Base-by-base conservation (phyloP, 2,888 invertebrate genomes). In the Apodemia hepburni region DNA sequence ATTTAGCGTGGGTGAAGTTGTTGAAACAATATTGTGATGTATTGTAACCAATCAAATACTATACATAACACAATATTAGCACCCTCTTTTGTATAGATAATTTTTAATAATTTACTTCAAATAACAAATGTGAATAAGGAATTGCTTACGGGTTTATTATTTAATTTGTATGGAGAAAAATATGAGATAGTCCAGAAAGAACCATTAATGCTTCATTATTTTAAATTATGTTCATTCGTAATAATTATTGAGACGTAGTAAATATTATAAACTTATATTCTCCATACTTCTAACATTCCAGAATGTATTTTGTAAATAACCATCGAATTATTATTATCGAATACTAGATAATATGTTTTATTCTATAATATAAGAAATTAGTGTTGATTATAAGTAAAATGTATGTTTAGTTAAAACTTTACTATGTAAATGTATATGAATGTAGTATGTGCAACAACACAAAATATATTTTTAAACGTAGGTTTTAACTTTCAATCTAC, bases 241-340 rank as follows among this genome's bases (percentile, higher is more conserved):
- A 42, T 5, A 42, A 42, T 15, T 42, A 42, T 42, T 42, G 15
- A 15, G 42, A 15, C 42, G 4, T 42, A 15, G 0, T 15, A 8
- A 42, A 5, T 42, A 42, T 42, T 42, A 15, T 15, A 15, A 42
- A 54, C 15, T 12, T 27, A 54, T 22, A 27, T 54, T 27, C 27
- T 81, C 83, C 85, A 79, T 85, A 86, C 85, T 82, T 75, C 67
- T 66, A 2, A 83, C 88, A 85, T 87, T 88, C 85, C 85, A 70
- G 70, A 61, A 70, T 68, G 67, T 76, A 73, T 71, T 65, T 81
- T 87, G 73, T 74, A 74, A 71, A 74, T 85, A 87, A 65, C 75
- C 73, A 79, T 81, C 70, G 82, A 74, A 71, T 42, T 42, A 42
- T 42, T 69, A 76, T 69, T 69, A 71, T 73, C 72, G 72, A 72